Base-by-base conservation (phyloP, 2,113 vertebrate genomes). In the Perognathus longimembris region DNA sequence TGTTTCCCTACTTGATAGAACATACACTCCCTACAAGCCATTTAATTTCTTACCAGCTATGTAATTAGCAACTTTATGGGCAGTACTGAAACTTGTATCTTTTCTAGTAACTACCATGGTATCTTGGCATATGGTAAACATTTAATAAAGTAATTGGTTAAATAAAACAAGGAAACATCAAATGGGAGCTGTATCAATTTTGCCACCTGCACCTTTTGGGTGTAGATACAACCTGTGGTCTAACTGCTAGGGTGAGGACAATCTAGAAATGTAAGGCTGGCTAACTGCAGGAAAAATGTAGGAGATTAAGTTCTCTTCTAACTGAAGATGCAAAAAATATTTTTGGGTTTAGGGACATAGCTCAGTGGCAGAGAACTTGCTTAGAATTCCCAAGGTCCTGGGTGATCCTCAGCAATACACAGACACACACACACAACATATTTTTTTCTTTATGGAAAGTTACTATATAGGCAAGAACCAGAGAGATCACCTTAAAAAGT, bases 311-410 rank as follows among this genome's bases (percentile, higher is more conserved):
- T 85, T 82, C 75, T 85, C 79, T 38, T 85, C 59, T 30, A 80
- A 76, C 12, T 45, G 57, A 94, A 88, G 78, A 92, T 74, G 54
- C 34, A 92, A 88, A 87, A 78, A 84, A 24, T 26, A 82, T 95
- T 54, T 83, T 92, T 75, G 1, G 1, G n/a, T n/a, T 17, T 54
- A 17, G 50, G 17, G 50, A 54, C 17, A 17, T 8, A 54, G 50
- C 50, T 54, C 17, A 17, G 50, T 54, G 50, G 17, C 17, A 54
- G 50, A 54, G 50, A 8, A 54, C 50, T 54, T 54, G 50, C 50
- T 17, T 54, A 54, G 50, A 10, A 54, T 54, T 8, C 50, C 8
- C 50, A 54, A 17, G 50, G 17, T 54, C 50, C 50, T 54, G 50
- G 50, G 8, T 54, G 50, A 54, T 54, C 50, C 50, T 17, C 17